Base-by-base conservation (phyloP, 1,140 invertebrate species). In the Drosophila asahinai region DNA sequence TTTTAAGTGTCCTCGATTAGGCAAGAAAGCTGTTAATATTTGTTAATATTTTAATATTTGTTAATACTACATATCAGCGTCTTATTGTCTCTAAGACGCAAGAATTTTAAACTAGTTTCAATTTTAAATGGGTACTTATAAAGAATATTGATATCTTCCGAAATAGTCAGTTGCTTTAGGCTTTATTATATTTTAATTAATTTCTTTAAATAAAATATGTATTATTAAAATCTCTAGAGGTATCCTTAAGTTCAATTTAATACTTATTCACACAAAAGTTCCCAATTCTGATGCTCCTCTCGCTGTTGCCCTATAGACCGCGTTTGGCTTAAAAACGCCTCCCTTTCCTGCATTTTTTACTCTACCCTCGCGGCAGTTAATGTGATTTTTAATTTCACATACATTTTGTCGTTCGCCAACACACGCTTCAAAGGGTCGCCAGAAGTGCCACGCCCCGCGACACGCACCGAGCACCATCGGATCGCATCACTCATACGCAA, bases 381-480 rank as follows among this genome's bases (percentile, higher is more conserved):
- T 87, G 80, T 74, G 77, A 89, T 83, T 87, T 87, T 83, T 83
- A 83, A 87, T 80, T 86, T 81, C 77, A 62, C 64, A 79, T 67
- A 75, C 42, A 65, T 59, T 79, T 75, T 67, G 22, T 30, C 51
- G 30, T 9, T 33, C 30, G 8, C 30, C 38, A 55, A 65, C 43
- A 59, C 40, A 33, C 38, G 45, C 47, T 64, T 72, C 68, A 72
- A 72, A 58, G 59, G 42, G 19, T 67, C n/a, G 33, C 42, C 25
- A n/a, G 42, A 33, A 22, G 45, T 49, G 65, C 25, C 36, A 40
- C 22, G 33, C 65, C 65, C 19, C 33, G 8, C 33, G 33, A 33
- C 33, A 11, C 33, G 8, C 9, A n/a, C 27, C 27, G 6, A 6
- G 27, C 27, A 27, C 6, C 27, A 27, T 27, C 27, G 27, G 14